Conservation (phyloP, 2,888 invertebrate species). For the Leucoma salicis region DNA sequence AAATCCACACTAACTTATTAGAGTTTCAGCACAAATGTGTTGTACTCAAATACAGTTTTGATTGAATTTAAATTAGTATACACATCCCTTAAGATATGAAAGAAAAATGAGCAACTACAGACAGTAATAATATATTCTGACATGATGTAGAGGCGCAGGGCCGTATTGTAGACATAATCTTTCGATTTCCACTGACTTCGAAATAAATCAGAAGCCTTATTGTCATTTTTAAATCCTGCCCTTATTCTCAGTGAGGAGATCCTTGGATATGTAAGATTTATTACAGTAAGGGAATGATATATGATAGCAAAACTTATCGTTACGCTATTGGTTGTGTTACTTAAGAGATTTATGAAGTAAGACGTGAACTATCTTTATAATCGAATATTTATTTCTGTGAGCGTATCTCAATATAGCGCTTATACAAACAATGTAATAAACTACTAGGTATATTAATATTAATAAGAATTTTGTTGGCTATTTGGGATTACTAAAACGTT, state of each 20-base stretch:
- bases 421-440: too few relatives aligned
- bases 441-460: too few relatives aligned
- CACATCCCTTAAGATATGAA: conserved; percentile 29
- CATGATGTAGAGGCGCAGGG: conserved; percentile 26
- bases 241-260: conserved; percentile 6
- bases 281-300: conserved; percentile 20
- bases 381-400: conserved; percentile 1
- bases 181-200: conserved; percentile 22
- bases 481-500: too few relatives aligned
- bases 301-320: conserved; percentile 22
- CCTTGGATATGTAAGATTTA: conserved; percentile 31
- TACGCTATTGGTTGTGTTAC: conserved; percentile 26
- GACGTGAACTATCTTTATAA: conserved; percentile 27
- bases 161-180: conserved; percentile 33
- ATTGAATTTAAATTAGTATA: background rate
- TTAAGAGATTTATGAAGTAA: conserved; percentile 31
- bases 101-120: conserved; percentile 39
- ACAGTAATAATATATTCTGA: conserved; percentile 34
- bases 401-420: too few relatives aligned
- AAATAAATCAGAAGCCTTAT: conserved; percentile 29
- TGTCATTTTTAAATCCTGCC: conserved; percentile 32
- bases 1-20: too few relatives aligned
- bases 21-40: too few relatives aligned
- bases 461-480: too few relatives aligned
- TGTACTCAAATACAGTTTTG: background rate